Base-by-base conservation (phyloP, 1,140 invertebrate genomes). In the Lordiphosa stackelbergi region DNA sequence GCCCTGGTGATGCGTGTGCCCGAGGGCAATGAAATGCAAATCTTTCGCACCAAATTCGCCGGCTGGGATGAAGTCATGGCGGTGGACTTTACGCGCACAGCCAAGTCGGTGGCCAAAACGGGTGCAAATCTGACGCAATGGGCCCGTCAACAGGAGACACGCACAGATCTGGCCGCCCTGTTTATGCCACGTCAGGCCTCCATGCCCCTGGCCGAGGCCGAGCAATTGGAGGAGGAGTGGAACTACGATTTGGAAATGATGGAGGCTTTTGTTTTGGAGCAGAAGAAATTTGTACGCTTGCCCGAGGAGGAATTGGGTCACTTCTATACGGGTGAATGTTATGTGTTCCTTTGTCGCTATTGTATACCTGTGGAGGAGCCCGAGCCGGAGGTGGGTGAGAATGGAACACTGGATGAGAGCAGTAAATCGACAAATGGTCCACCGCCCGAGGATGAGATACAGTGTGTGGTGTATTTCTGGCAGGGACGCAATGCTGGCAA, bases 11-110 rank as follows among this genome's bases (percentile, higher is more conserved):
- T 94, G 4, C 89, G 97, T 46, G 93, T 98, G 24, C 94, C 96
- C 85, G 95, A 96, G 89, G 95, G 94, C 54, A 95, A 94, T 10
- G 93, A 94, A 85, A 92, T 93, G 45, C 92, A 93, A 88, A 94
- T 99, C 56, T 99, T 99, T 88, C 99, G 99, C 89, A 95, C 94
- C 2, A 99, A 99, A 88, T 99, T 99, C 88, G 89, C 92, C 43
- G 97, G 96, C 7, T 99, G 98, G 98, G 98, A 99, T 88, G 98
- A 99, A 90, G 97, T 99, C 1, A 97, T 99, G 66, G 97, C 97
- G 1, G 98, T 99, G 4, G 98, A 99, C 90, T 99, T 98, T 87
- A 99, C 98, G 8, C 91, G 98, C 66, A 99, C 98, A 2, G 97
- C 98, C 0, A 97, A 98, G 87, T 99, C 97, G 1, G 98, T 99